phyloP scores from a whole-genome alignment of 1,140 invertebrate species.

The Choristoneura fumiferana region DNA sequence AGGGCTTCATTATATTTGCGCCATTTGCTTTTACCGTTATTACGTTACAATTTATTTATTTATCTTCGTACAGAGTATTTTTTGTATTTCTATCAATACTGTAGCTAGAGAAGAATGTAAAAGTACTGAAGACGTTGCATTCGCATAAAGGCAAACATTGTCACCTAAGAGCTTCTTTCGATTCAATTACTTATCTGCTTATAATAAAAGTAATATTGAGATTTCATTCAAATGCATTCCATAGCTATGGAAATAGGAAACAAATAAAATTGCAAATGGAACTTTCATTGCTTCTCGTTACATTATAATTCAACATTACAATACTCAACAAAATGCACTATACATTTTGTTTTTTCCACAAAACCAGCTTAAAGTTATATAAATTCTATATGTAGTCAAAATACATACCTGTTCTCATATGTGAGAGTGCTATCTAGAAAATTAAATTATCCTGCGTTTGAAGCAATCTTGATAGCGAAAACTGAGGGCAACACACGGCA shows the following conservation, averaged over 20 bases:
- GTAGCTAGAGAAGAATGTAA: no score
- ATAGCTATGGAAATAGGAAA: background rate
- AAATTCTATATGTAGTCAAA: no score
- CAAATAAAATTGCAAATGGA: background rate
- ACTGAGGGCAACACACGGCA: background rate
- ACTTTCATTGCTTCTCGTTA: no score
- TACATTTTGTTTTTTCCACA: no score
- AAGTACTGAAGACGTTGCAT: background rate
- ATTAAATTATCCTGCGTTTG: no score
- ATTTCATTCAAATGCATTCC: background rate
- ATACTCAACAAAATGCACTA: no score
- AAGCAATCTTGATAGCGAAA: no score
- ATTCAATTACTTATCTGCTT: constrained; percentile 1
- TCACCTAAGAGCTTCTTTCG: background rate
- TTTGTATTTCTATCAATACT: no score
- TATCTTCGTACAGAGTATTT: background rate
- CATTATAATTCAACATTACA: no score
- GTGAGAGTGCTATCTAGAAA: no score
- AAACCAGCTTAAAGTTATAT: no score
- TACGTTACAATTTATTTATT: background rate
- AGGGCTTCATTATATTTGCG: constrained; percentile 16
- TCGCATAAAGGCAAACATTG: constrained; percentile 1
- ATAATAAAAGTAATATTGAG: background rate
- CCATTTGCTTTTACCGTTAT: constrained; percentile 13
- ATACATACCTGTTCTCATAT: no score